A percentile compares a stretch with the other conserved stretches of the same genome.
Evolutionary conservation across 2,888 invertebrate genomes (phyloP).

Genomic region (Drosophila mimica): DNA sequence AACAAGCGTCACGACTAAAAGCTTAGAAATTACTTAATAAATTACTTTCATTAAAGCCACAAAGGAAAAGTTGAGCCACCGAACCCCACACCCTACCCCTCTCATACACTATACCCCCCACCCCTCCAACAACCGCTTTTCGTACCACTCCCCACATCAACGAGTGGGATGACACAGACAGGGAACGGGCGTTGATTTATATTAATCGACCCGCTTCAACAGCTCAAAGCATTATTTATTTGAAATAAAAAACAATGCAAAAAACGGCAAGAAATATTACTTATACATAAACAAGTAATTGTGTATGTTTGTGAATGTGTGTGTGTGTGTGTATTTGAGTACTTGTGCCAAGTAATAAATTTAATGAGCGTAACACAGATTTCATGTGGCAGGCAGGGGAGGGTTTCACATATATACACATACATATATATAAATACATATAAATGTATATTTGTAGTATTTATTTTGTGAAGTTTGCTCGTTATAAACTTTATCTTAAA

Average conservation of each 20-base stretch:
- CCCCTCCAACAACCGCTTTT: neutral
- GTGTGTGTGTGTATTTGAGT: neutral
- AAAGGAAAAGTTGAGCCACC: conserved; percentile 66
- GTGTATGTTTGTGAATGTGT: neutral
- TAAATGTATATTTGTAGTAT: neutral
- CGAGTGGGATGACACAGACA: conserved; percentile 60
- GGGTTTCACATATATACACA: neutral
- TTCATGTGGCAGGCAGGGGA: conserved; percentile 15
- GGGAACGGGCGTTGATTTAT: conserved; percentile 68
- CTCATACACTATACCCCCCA: conserved; percentile 2
- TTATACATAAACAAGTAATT: neutral
- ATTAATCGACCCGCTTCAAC: conserved; percentile 68
- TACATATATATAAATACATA: neutral
- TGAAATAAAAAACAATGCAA: conserved; percentile 61
- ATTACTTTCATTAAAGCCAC: conserved; percentile 77
- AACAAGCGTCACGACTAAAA: conserved; percentile 72
- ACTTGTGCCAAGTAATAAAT: conserved; percentile 65
- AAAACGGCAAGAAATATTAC: conserved; percentile 42
- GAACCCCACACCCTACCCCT: conserved; percentile 15
- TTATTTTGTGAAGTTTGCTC: neutral
- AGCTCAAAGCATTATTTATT: conserved; percentile 74
- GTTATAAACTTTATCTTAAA: neutral
- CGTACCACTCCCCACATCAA: conserved; percentile 2
- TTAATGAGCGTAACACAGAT: conserved; percentile 42
- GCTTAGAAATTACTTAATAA: conserved; percentile 79